These are phyloP conservation scores for Pandion haliaetus DNA, from an alignment of 2,113 vertebrate genomes.

Conservation along the genomic window DNA sequence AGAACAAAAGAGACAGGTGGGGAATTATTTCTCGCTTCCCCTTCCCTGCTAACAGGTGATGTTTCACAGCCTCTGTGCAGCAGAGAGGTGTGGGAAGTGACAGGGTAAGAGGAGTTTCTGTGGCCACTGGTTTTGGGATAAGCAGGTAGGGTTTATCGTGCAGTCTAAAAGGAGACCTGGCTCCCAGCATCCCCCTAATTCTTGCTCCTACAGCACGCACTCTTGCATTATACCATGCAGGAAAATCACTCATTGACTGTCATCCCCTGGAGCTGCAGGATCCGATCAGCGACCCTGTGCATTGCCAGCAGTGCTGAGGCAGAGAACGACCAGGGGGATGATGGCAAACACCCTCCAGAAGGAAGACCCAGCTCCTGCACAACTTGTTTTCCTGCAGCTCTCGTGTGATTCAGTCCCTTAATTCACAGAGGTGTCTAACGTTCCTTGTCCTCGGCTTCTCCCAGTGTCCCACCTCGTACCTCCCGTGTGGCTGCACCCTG, in stretches of 20 bases:
- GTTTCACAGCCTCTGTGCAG: not conserved
- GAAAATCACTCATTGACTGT: not conserved
- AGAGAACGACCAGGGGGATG: not conserved
- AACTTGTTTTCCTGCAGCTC: not conserved
- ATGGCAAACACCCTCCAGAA: not conserved
- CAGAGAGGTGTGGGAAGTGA: not conserved
- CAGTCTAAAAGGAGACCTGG: not conserved
- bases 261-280: not conserved
- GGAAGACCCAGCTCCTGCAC: not conserved
- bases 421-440: not conserved
- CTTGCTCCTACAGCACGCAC: not conserved
- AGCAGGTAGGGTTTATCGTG: not conserved
- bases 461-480: not conserved
- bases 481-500: not conserved
- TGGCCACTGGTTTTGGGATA: not conserved
- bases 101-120: not conserved
- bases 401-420: not conserved
- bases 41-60: not conserved
- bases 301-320: not conserved
- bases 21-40: not conserved
- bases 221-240: not conserved
- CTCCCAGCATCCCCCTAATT: not conserved
- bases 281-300: not conserved
- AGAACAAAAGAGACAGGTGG: not conserved
- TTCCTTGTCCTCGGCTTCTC: not conserved